Percentiles rank a stretch among this genome's conserved stretches.
phyloP scores from a whole-genome alignment of 2,113 vertebrate genomes.

The Antechinus stuartii region DNA sequence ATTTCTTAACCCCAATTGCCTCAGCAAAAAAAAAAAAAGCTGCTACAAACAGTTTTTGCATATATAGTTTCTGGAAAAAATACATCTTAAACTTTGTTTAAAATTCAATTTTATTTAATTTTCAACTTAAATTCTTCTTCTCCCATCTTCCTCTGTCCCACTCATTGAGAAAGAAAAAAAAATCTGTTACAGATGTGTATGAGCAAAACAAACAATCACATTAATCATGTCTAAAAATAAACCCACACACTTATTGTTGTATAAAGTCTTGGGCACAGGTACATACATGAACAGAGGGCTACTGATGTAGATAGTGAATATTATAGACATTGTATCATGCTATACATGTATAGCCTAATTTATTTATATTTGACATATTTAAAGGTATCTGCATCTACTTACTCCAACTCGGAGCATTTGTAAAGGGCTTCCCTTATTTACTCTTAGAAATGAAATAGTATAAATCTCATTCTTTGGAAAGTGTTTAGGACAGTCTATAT shows the following conservation, averaged over 20 bases:
- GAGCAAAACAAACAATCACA: background rate
- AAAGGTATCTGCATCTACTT: background rate
- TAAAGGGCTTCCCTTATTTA: background rate
- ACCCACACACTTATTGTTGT: too few species aligned
- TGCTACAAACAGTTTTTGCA: too few species aligned
- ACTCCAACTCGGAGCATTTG: background rate
- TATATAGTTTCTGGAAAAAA: background rate
- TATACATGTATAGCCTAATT: background rate
- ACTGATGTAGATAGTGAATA: background rate
- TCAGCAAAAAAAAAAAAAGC: too few species aligned
- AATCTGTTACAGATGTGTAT: background rate
- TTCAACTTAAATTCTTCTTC: background rate
- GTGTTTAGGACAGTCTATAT: background rate
- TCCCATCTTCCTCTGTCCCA: background rate
- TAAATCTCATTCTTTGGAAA: background rate
- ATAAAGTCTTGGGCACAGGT: background rate
- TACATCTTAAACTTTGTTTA: background rate
- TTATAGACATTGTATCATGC: background rate
- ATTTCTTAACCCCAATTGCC: too few species aligned
- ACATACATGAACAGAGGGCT: background rate
- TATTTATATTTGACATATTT: background rate
- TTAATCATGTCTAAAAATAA: background rate
- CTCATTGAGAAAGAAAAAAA: background rate
- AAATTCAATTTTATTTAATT: background rate
- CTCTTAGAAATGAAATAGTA: background rate